These are phyloP conservation scores for Agrotis ipsilon DNA, from an alignment of 2,888 invertebrate species.

Conservation along the genomic window DNA sequence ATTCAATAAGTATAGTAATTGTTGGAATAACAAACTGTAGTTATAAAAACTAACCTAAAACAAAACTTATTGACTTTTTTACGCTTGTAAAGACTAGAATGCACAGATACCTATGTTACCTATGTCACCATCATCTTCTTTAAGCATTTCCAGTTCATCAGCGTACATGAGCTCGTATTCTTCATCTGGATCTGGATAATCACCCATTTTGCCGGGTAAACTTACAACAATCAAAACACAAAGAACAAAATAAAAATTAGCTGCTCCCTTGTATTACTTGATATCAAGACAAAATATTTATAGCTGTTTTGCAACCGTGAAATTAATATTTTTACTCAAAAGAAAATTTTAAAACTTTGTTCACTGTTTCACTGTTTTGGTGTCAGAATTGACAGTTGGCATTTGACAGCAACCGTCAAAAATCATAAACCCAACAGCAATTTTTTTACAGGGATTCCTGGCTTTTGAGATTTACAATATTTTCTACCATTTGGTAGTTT, in stretches of 20 bases:
- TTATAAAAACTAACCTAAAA: slow-evolving; percentile 26
- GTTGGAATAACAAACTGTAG: not conserved
- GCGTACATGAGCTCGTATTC: slow-evolving; percentile 94
- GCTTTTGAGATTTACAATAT: not conserved
- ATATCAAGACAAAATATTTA: not conserved
- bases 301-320: not conserved
- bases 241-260: not conserved
- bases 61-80: not conserved
- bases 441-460: not conserved
- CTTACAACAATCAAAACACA: not conserved
- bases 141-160: slow-evolving; percentile 93
- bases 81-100: not conserved
- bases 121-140: slow-evolving; percentile 85
- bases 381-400: slow-evolving; percentile 25
- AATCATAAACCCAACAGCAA: not conserved
- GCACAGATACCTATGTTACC: slow-evolving; percentile 64
- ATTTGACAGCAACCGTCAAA: not conserved
- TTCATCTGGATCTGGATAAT: slow-evolving; percentile 92
- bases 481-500: not conserved
- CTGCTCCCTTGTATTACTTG: not conserved
- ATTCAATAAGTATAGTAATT: not conserved
- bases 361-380: slow-evolving; percentile 28
- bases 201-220: slow-evolving; percentile 73
- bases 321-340: not conserved
- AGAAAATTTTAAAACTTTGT: slow-evolving; percentile 27